phyloP scores from a whole-genome alignment of 1,140 invertebrate genomes.

The Teleopsis dalmanni region DNA sequence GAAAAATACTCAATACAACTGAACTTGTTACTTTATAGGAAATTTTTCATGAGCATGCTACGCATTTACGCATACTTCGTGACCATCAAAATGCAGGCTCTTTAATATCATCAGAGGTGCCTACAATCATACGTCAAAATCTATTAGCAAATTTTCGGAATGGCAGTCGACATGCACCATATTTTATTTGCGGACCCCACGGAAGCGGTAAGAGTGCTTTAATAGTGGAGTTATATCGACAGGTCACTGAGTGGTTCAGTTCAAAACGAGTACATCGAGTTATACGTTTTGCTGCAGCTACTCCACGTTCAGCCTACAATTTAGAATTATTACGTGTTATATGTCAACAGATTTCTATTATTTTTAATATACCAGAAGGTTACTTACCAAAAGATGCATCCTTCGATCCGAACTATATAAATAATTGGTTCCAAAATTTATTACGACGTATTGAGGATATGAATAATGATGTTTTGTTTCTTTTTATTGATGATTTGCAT shows the following conservation, averaged over 20 bases:
- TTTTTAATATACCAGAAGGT: slow-evolving; percentile 67
- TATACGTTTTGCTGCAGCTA: slow-evolving; percentile 63
- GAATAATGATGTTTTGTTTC: slow-evolving; percentile 61
- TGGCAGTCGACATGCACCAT: slow-evolving; percentile 60
- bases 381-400: slow-evolving; percentile 73
- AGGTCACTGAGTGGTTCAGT: slow-evolving; percentile 58
- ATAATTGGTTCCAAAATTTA: slow-evolving; percentile 76
- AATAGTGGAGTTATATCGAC: slow-evolving; percentile 60
- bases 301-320: slow-evolving; percentile 72
- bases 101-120: slow-evolving; percentile 47
- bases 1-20: too few relatives aligned
- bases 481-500: slow-evolving; percentile 73
- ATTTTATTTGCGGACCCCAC: slow-evolving; percentile 62
- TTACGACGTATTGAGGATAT: slow-evolving; percentile 60
- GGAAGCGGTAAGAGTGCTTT: slow-evolving; percentile 70
- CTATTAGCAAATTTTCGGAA: slow-evolving; percentile 52
- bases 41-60: slow-evolving; percentile 72
- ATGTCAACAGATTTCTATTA: slow-evolving; percentile 72
- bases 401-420: slow-evolving; percentile 74
- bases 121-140: slow-evolving; percentile 50
- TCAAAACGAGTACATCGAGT: slow-evolving; percentile 56
- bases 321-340: slow-evolving; percentile 68
- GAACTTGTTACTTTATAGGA: slow-evolving; percentile 56
- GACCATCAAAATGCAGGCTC: slow-evolving; percentile 49
- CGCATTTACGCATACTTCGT: slow-evolving; percentile 62